Conservation (phyloP, 2,888 invertebrate species). For the Adelognathus sp. region DNA sequence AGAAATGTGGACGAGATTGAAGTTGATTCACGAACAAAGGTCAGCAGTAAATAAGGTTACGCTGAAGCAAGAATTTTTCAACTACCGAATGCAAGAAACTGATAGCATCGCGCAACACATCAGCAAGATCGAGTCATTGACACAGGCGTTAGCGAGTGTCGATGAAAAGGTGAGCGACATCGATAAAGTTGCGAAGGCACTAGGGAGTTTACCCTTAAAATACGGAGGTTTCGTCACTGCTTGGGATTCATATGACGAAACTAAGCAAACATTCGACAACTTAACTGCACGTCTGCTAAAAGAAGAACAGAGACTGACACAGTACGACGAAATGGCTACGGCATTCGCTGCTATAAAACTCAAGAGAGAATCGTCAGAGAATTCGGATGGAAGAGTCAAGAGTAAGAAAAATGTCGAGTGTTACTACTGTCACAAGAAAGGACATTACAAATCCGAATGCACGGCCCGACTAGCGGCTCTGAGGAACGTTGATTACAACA, state of each 20-base stretch:
- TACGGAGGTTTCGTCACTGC: conserved; percentile 14
- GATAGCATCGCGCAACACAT: conserved; percentile 21
- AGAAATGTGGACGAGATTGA: conserved; percentile 25
- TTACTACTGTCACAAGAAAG: conserved; percentile 8
- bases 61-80: conserved; percentile 18
- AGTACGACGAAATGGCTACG: not conserved
- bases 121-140: conserved; percentile 21
- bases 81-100: conserved; percentile 21
- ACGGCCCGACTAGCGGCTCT: too few species aligned
- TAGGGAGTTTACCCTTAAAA: conserved; percentile 20
- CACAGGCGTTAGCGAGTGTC: conserved; percentile 5
- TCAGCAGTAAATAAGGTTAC: conserved; percentile 26
- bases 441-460: conserved; percentile 13
- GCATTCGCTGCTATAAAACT: not conserved
- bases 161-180: conserved; percentile 17
- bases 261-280: conserved; percentile 20
- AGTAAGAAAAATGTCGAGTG: conserved; percentile 11
- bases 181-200: conserved; percentile 16
- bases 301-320: conserved; percentile 7
- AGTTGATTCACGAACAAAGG: conserved; percentile 23
- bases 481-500: not conserved
- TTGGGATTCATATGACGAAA: conserved; percentile 17
- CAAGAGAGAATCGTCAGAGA: not conserved
- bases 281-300: conserved; percentile 12
- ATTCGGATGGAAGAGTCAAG: not conserved